Base-by-base conservation (phyloP, 2,888 invertebrate genomes). In the Lomographa bimaculata region DNA sequence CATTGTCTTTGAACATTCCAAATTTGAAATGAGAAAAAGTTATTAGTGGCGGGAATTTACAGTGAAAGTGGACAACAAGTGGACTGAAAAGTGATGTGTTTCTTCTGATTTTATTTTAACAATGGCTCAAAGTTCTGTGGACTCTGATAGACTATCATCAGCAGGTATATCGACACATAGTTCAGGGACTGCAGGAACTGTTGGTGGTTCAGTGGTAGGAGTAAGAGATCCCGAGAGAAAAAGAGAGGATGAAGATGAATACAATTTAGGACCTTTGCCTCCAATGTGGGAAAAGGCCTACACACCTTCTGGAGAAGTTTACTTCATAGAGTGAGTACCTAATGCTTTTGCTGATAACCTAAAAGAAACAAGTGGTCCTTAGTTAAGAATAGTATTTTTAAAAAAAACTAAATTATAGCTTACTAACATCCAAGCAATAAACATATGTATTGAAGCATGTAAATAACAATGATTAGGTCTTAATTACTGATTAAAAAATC, bases 211-310 rank as follows among this genome's bases (percentile, higher is more conserved):
- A 14, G 86, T 89, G 3, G 82, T 87, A 16, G 89, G 89, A 32
- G 89, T 86, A 0, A 78, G 89, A 54, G 86, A 86, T 44, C 68
- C 71, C 9, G 77, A 70, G 4, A 72, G 65, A 3, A 89, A 89
- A 52, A 71, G 81, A 29, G 91, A 91, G 60, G 90, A 90, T 65
- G 93, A 93, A 44, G 92, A 93, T 52, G 92, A 93, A 52, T 95
- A 94, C 71, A 95, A 95, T 50, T 86, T 98, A 36, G 98, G 98
- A 7, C 96, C 98, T 1, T 85, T 99, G 54, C 98, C 98, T 38
- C 91, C 94, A 2, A 98, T 98, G 90, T 99, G 99, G 99, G 98
- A 99, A 80, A 97, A 98, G 75, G 98, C 98, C 2, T 98, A 95
- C 72, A 98, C 98, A 5, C 98, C 98, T 54, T 96, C 96, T 46